Conservation (phyloP, 2,113 vertebrate species). For the Arenaria interpres region DNA sequence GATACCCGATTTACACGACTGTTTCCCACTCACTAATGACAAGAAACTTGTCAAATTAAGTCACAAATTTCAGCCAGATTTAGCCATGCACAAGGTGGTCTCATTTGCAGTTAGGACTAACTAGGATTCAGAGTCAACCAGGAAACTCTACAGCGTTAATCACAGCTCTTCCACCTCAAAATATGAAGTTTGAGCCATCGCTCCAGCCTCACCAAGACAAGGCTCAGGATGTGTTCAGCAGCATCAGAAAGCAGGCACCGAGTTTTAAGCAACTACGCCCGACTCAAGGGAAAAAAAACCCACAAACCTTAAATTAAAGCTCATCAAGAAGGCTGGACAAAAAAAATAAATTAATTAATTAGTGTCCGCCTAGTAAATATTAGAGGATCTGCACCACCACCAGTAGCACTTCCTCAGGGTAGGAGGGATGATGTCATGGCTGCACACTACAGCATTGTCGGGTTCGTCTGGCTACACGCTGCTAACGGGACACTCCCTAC, state of each 20-base stretch:
- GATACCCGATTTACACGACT: not conserved
- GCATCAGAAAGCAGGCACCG: not conserved
- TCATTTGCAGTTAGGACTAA: not conserved
- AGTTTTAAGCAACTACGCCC: not conserved
- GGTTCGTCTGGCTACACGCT: constrained; percentile 47
- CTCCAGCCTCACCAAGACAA: not conserved
- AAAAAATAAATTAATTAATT: not conserved
- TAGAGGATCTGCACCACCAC: constrained; percentile 40
- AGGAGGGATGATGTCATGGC: constrained; percentile 69
- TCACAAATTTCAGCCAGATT: not conserved
- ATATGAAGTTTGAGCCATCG: not conserved
- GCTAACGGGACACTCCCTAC: constrained; percentile 68
- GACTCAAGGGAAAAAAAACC: not conserved
- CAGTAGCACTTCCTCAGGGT: constrained; percentile 68
- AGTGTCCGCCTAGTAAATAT: not conserved
- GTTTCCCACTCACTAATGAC: not conserved
- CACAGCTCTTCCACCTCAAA: not conserved
- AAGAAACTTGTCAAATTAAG: not conserved
- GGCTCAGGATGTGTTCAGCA: not conserved
- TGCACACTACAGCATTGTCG: constrained; percentile 51
- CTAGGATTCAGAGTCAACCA: not conserved
- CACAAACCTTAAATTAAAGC: not conserved
- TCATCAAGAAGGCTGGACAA: not conserved
- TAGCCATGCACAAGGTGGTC: not conserved
- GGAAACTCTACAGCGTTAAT: not conserved